Base-by-base conservation (phyloP, 2,113 vertebrate genomes). In the Xenopus laevis region DNA sequence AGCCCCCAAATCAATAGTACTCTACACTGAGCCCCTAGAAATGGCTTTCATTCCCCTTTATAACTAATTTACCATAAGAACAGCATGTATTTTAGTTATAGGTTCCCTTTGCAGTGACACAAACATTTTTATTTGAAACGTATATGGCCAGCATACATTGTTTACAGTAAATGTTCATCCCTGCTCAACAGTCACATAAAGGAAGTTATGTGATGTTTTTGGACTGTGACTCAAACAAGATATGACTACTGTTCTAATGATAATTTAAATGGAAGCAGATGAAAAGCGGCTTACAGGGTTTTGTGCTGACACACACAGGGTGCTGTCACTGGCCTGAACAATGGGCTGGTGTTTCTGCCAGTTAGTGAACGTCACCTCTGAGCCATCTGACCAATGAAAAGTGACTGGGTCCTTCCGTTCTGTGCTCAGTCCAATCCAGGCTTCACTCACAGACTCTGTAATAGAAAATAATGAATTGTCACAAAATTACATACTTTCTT, bases 381-480 rank as follows among this genome's bases (percentile, higher is more conserved):
- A 93, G 21, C 87, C 83, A 71, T 93, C 93, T 18, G 92, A 93
- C 96, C 95, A 99, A 81, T 91, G 81, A 61, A 98, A 95, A 44
- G 78, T 74, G 58, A 84, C 83, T 2, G 86, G 84, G 0, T 70
- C 83, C 61, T 44, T 88, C 80, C 84, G 4, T 83, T 79, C 80
- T 94, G 82, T 83, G 13, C 45, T 85, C 67, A 98, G 89, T 64
- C 97, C 96, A 77, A 95, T 96, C 96, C 97, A 99, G 5, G 90
- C 83, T 79, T 92, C 93, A 10, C 77, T 81, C 17, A 86, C 81
- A 60, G 90, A 88, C 79, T 89, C 91, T 84, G 90, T 82, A 87
- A 89, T 75, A 87, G 10, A 55, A 55, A 55, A 55, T n/a, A 55
- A n/a, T n/a, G 15, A 55, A n/a, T 55, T n/a, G 9, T 30, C 46